A percentile compares a stretch with the other conserved stretches of the same genome.
Evolutionary conservation across 2,888 invertebrate genomes (phyloP).

Genomic region (Chloromyia formosa): DNA sequence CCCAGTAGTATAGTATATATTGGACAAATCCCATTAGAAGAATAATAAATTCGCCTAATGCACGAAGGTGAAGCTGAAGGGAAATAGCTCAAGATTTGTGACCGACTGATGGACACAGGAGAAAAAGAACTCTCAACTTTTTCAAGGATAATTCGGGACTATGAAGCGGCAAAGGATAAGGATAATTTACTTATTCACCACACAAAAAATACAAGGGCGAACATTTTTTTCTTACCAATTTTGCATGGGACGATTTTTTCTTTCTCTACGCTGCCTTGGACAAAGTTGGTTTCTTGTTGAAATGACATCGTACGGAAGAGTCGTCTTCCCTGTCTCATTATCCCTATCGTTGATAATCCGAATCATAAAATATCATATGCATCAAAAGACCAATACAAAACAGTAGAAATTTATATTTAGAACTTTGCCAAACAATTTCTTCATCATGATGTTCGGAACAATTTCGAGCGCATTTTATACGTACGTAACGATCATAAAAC

Average conservation of each 20-base stretch:
- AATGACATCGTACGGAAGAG: too few relatives aligned
- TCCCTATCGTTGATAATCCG: neutral
- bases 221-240: too few relatives aligned
- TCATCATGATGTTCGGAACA: neutral
- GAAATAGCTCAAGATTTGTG: neutral
- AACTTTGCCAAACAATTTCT: neutral
- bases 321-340: neutral
- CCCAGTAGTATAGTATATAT: neutral
- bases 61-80: neutral
- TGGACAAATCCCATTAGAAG: neutral
- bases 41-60: neutral
- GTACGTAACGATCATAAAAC: conserved; percentile 15
- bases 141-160: neutral
- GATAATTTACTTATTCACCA: too few relatives aligned
- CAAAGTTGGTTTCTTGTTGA: too few relatives aligned
- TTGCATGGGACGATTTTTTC: too few relatives aligned
- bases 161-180: neutral
- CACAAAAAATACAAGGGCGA: too few relatives aligned
- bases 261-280: too few relatives aligned
- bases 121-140: neutral
- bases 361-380: neutral
- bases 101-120: neutral
- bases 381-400: neutral
- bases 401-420: neutral
- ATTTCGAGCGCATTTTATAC: neutral